These are phyloP conservation scores for Acanthisitta chloris DNA, from an alignment of 2,113 vertebrate genomes.

Conservation along the genomic window DNA sequence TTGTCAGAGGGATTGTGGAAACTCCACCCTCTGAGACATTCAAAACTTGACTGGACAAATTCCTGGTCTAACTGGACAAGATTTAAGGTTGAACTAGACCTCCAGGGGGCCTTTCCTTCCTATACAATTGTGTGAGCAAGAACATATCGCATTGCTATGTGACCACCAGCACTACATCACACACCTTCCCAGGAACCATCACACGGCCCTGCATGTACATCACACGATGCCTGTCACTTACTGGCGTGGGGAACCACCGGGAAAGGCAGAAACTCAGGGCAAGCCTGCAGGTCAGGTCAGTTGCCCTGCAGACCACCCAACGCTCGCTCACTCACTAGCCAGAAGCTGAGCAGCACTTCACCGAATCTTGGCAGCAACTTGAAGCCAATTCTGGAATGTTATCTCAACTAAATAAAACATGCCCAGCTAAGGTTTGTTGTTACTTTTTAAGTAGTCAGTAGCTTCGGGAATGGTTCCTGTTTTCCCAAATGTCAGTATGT, in stretches of 20 bases:
- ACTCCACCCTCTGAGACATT: neutral
- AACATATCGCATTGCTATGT: neutral
- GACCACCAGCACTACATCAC: rapidly evolving
- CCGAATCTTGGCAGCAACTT: neutral
- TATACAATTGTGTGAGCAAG: neutral
- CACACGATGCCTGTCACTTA: rapidly evolving
- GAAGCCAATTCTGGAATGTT: neutral
- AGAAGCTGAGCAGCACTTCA: neutral
- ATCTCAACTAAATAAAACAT: neutral
- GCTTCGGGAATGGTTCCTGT: neutral
- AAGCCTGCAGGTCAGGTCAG: neutral
- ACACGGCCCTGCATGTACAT: rapidly evolving
- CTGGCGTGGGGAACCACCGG: rapidly evolving
- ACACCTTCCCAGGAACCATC: neutral
- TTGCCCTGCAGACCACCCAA: neutral
- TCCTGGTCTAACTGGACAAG: neutral
- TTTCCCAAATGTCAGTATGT: neutral
- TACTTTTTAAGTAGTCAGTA: neutral
- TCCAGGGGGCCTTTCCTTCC: neutral
- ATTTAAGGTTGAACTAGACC: neutral
- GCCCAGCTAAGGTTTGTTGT: neutral
- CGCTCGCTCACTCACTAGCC: neutral
- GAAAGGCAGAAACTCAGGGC: rapidly evolving
- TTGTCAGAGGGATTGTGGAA: neutral
- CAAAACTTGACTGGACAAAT: neutral